Base-by-base conservation (phyloP, 2,797 vertebrate species). In the Ficedula albicollis region DNA sequence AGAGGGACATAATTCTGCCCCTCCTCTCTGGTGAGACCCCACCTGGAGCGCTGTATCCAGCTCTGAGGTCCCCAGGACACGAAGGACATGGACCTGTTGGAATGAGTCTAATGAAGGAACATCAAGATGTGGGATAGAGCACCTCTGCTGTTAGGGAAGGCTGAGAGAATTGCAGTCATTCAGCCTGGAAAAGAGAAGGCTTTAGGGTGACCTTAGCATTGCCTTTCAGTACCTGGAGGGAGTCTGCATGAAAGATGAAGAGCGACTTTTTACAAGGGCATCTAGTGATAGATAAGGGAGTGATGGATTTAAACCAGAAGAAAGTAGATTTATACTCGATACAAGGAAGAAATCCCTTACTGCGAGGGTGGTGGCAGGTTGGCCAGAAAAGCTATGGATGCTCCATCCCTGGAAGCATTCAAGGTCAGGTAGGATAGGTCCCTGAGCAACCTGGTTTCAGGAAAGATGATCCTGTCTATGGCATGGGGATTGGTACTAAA, bases 201-300 rank as follows among this genome's bases (percentile, higher is more conserved):
- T 34, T 63, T 58, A 44, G 17, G n/a, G 10, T 11, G 15, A 41
- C 22, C 18, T 55, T 49, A n/a, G 9, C 19, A 39, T 15, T 64
- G n/a, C 8, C 18, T 51, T 44, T 10, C n/a, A 56, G 10, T 34
- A 15, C 5, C n/a, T 22, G 38, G 19, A 70, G 8, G 14, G 5
- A 63, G 3, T 41, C 43, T 63, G 26, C 12, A 30, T 5, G 20
- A 29, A 27, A 21, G 25, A 44, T 19, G 11, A 32, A 51, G 14
- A 43, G 16, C 1, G 2, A 6, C 3, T 22, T 38, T 69, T 56
- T n/a, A 19, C 4, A 39, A 29, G 6, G 25, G 4, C 5, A 15
- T 26, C 9, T 16, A 51, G 20, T 29, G 32, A 43, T 18, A 63
- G 16, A 30, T 16, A 44, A 60, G 15, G 1, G 2, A n/a, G n/a